Conservation (phyloP, 1,140 invertebrate genomes). For the Aricia agestis region DNA sequence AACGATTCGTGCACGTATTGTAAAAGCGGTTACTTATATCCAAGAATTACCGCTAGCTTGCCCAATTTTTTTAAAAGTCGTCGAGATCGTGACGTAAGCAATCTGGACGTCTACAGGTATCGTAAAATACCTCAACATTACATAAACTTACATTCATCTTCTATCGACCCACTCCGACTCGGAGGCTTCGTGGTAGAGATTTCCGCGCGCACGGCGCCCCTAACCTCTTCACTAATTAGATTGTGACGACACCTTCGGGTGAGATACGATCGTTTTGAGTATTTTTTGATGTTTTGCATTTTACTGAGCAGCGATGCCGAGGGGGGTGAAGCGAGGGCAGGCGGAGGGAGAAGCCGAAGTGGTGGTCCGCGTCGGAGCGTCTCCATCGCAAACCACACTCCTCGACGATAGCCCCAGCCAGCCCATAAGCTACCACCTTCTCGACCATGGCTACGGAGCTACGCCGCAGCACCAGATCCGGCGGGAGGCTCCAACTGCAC, state of each 20-base stretch:
- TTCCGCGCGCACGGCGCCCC: slow-evolving; percentile 72
- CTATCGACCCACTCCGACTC: slow-evolving; percentile 66
- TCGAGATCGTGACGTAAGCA: slow-evolving; percentile 69
- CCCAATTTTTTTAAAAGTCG: slow-evolving; percentile 66
- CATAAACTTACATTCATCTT: slow-evolving; percentile 49
- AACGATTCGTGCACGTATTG: slow-evolving; percentile 43
- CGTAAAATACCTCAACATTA: slow-evolving; percentile 42
- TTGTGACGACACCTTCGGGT: slow-evolving; percentile 43
- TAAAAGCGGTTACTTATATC: slow-evolving; percentile 60
- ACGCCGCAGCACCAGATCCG: slow-evolving; percentile 86
- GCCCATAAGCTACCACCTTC: slow-evolving; percentile 83
- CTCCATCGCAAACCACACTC: slow-evolving; percentile 65
- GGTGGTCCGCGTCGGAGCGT: slow-evolving; percentile 65
- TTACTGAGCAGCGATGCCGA: slow-evolving; percentile 68
- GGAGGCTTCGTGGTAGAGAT: slow-evolving; percentile 63
- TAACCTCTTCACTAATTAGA: slow-evolving; percentile 74
- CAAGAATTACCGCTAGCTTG: slow-evolving; percentile 61
- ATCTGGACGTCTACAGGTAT: slow-evolving; percentile 47
- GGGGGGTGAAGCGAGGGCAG: slow-evolving; percentile 73
- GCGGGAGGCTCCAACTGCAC: slow-evolving; percentile 68
- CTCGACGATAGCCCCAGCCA: slow-evolving; percentile 72
- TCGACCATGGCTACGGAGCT: slow-evolving; percentile 90
- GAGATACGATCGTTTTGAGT: neutral
- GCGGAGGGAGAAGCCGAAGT: slow-evolving; percentile 68
- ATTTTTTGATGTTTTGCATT: slow-evolving; percentile 28